phyloP scores from a whole-genome alignment of 2,888 invertebrate species.

The Saturnia japonica region DNA sequence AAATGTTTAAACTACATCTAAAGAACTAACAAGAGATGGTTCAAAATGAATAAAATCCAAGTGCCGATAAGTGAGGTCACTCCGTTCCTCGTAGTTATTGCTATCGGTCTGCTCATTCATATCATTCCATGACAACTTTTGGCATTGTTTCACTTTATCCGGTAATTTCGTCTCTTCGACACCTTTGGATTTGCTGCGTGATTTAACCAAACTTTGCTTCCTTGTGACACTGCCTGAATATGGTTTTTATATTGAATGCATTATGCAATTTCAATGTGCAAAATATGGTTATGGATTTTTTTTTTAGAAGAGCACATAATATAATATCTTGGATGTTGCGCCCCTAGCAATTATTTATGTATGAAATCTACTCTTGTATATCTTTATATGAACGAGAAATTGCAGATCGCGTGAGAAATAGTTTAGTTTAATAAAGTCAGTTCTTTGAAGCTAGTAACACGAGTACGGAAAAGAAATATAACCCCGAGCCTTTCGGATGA shows the following conservation, averaged over 20 bases:
- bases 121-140: conserved; percentile 58
- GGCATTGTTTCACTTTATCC: conserved; percentile 45
- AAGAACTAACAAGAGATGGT: conserved; percentile 71
- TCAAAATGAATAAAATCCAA: conserved; percentile 70
- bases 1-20: conserved; percentile 25
- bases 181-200: conserved; percentile 52
- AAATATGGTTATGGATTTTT: background rate
- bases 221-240: conserved; percentile 37
- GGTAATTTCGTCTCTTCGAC: conserved; percentile 53
- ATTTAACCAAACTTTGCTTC: conserved; percentile 62
- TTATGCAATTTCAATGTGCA: background rate
- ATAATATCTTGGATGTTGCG: too few relatives aligned
- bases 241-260: conserved; percentile 19
- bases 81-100: conserved; percentile 39
- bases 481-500: too few relatives aligned
- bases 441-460: too few relatives aligned
- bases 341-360: too few relatives aligned
- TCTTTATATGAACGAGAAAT: too few relatives aligned
- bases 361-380: too few relatives aligned
- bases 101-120: conserved; percentile 42
- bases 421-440: too few relatives aligned
- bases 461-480: too few relatives aligned
- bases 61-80: conserved; percentile 58
- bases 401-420: too few relatives aligned
- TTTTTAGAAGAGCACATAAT: background rate